Evolutionary conservation across 2,888 invertebrate species (phyloP).

Genomic region (Acheta domesticus): DNA sequence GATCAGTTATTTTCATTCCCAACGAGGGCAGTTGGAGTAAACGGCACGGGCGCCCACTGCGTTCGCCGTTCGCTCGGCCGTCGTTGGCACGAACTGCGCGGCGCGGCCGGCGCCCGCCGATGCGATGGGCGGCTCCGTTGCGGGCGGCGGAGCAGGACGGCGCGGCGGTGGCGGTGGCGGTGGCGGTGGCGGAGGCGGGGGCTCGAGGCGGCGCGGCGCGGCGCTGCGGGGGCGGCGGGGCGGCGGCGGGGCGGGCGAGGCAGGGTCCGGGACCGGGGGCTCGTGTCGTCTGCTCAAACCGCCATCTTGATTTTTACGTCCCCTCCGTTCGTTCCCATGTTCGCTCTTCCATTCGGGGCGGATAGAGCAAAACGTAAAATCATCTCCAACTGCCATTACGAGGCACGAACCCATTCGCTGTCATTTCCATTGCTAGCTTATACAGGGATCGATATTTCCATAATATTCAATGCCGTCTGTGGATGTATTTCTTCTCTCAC

Average conservation of each 20-base stretch:
- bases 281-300: background rate
- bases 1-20: no score
- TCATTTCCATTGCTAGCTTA: constrained; percentile 9
- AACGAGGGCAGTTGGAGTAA: no score
- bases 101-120: background rate
- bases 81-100: no score
- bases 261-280: background rate
- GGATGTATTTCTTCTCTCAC: background rate
- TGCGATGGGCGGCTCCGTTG: background rate
- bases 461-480: constrained; percentile 18
- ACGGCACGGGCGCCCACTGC: no score
- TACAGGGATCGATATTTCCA: constrained; percentile 7
- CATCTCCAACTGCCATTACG: constrained; percentile 2
- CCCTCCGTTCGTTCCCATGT: background rate
- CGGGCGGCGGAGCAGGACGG: background rate
- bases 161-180: background rate
- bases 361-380: background rate
- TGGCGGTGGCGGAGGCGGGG: background rate
- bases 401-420: constrained; percentile 18
- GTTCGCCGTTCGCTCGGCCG: no score
- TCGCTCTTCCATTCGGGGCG: background rate
- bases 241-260: background rate
- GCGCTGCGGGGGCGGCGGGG: background rate
- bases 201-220: background rate
- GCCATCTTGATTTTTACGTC: constrained; percentile 7